Conservation (phyloP, 2,113 vertebrate genomes). For the Chlorodrepanis virens region DNA sequence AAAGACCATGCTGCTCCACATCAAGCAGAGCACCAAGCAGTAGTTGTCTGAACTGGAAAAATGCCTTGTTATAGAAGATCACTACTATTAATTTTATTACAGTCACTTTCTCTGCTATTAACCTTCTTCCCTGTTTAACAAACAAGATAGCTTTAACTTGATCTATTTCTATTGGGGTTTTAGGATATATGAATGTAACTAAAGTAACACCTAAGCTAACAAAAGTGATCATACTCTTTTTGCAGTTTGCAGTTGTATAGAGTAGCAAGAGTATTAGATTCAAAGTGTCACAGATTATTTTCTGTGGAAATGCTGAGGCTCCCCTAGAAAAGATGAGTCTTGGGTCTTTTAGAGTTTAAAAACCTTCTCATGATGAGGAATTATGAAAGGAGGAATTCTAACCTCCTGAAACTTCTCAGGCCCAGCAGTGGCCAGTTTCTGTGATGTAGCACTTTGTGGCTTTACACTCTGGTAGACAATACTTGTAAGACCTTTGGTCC, state of each 20-base stretch:
- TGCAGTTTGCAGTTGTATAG: background rate
- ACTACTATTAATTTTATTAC: background rate
- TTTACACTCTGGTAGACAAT: background rate
- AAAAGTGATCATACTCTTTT: background rate
- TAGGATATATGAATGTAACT: background rate
- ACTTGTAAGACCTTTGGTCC: slow-evolving; percentile 6
- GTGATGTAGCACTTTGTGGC: background rate
- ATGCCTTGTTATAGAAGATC: background rate
- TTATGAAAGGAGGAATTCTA: background rate
- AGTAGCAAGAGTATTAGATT: background rate
- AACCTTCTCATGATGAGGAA: background rate
- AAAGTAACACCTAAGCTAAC: background rate
- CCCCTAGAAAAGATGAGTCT: background rate
- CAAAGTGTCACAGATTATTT: background rate
- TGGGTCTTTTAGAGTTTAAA: background rate
- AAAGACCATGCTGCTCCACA: background rate
- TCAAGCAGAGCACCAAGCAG: accelerated
- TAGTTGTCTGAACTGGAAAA: background rate
- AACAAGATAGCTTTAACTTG: background rate
- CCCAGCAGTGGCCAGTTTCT: background rate
- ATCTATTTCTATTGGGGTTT: background rate
- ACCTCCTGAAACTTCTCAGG: background rate
- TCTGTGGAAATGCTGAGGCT: background rate
- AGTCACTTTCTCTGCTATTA: background rate
- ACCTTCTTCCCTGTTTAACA: background rate